Base-by-base conservation (phyloP, 2,888 invertebrate species). In the Drosophila gaucha region DNA sequence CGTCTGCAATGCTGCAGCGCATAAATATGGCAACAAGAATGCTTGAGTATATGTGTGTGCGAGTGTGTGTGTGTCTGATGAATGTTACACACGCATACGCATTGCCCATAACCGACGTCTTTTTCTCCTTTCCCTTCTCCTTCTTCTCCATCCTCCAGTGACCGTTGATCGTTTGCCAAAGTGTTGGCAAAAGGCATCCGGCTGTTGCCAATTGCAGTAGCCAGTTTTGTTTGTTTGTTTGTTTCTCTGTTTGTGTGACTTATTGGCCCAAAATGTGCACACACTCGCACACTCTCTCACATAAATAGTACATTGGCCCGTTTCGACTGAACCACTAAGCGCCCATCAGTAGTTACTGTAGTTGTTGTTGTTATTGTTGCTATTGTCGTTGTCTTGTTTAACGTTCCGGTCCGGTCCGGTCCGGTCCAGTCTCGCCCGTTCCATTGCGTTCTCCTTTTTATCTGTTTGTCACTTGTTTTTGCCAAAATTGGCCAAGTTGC, bases 391-490 rank as follows among this genome's bases (percentile, higher is more conserved):
- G 63, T 68, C 74, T 74, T 74, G 74, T 65, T 74, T 73, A 73
- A 62, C 73, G 73, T 74, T 74, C 74, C 70, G 64, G 70, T 70
- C 55, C 54, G 49, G 62, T 72, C 71, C 68, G 65, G 67, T 67
- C 54, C 55, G 41, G 62, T 71, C 46, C 63, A 58, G 58, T 52
- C 60, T 60, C 52, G 41, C 51, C 65, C 71, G 59, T 71, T 74
- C 67, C 62, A 54, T 8, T 38, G 18, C 38, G 26, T 57, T 55
- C 63, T 44, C 55, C 63, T 74, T 67, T 57, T 44, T 67, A 68
- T 64, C 66, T 83, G 80, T 77, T 83, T 80, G 80, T 80, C 80
- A 84, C 84, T 84, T 80, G 80, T 80, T 80, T 80, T 80, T 80
- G 80, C 80, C 80, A 84, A 80, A 80, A 80, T 80, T 84, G 80